Evolutionary conservation across 1,140 invertebrate genomes (phyloP).

Genomic region (Drosophila asahinai): DNA sequence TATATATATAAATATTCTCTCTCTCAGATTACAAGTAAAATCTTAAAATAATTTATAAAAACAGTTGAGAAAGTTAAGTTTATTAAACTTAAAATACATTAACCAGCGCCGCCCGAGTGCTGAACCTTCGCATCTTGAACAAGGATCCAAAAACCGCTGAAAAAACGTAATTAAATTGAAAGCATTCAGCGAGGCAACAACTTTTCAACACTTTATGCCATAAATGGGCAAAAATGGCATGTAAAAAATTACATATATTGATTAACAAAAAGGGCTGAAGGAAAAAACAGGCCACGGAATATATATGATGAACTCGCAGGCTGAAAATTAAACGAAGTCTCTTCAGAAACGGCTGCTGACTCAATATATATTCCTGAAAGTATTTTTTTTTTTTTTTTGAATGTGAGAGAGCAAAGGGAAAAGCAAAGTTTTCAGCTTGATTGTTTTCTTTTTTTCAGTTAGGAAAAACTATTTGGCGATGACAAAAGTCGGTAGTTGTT

Average conservation of each 20-base stretch:
- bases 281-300: slow-evolving; percentile 19
- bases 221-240: slow-evolving; percentile 12
- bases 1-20: too few relatives aligned
- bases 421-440: slow-evolving; percentile 44
- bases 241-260: slow-evolving; percentile 24
- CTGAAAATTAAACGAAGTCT: slow-evolving; percentile 20
- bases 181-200: slow-evolving; percentile 50
- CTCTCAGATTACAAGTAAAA: too few relatives aligned
- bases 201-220: slow-evolving; percentile 33
- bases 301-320: slow-evolving; percentile 14
- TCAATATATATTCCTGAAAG: slow-evolving; percentile 23
- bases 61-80: neutral
- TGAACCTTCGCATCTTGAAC: slow-evolving; percentile 11
- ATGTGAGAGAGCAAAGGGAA: slow-evolving; percentile 20
- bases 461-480: slow-evolving; percentile 38
- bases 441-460: slow-evolving; percentile 21
- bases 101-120: neutral
- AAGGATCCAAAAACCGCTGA: slow-evolving; percentile 16
- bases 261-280: slow-evolving; percentile 30
- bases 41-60: neutral
- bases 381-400: slow-evolving; percentile 7
- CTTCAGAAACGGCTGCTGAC: slow-evolving; percentile 28
- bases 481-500: slow-evolving; percentile 43
- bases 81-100: neutral
- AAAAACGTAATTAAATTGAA: slow-evolving; percentile 80